These are phyloP conservation scores for Punctoribates punctum DNA, from an alignment of 2,888 invertebrate species.

Conservation along the genomic window DNA sequence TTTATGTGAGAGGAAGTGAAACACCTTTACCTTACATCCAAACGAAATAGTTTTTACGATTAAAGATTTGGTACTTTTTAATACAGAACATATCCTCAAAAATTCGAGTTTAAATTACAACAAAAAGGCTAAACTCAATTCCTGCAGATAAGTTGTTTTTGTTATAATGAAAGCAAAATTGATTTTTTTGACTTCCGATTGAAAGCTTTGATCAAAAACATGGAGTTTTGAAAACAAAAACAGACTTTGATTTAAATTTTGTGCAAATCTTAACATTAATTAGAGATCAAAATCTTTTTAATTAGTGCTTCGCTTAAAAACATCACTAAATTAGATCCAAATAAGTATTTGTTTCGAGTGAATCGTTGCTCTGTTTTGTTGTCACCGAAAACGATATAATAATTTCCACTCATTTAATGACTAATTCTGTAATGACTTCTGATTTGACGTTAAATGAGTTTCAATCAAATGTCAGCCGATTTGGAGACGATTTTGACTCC, in stretches of 20 bases:
- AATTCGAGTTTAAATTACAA: too few species aligned
- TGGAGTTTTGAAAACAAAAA: constrained; percentile 38
- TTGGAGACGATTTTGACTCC: constrained; percentile 4
- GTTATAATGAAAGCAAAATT: neutral
- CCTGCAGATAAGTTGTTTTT: too few species aligned
- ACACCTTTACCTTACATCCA: too few species aligned
- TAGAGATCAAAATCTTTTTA: neutral
- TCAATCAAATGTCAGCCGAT: neutral
- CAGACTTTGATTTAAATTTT: constrained; percentile 5
- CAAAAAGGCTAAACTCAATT: too few species aligned
- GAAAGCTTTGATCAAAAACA: constrained; percentile 8
- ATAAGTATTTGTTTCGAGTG: neutral
- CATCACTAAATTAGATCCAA: neutral
- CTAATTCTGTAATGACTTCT: constrained; percentile 34
- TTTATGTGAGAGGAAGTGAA: too few species aligned
- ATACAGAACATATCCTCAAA: too few species aligned
- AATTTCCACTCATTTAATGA: neutral
- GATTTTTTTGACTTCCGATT: constrained; percentile 25
- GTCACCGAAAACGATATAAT: neutral
- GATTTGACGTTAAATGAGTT: constrained; percentile 25
- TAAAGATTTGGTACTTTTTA: too few species aligned
- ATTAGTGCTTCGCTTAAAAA: neutral
- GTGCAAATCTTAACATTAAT: neutral
- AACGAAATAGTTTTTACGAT: too few species aligned
- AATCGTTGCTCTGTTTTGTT: neutral